Conservation (phyloP, 2,113 vertebrate species). For the Alexandromys fortis region DNA sequence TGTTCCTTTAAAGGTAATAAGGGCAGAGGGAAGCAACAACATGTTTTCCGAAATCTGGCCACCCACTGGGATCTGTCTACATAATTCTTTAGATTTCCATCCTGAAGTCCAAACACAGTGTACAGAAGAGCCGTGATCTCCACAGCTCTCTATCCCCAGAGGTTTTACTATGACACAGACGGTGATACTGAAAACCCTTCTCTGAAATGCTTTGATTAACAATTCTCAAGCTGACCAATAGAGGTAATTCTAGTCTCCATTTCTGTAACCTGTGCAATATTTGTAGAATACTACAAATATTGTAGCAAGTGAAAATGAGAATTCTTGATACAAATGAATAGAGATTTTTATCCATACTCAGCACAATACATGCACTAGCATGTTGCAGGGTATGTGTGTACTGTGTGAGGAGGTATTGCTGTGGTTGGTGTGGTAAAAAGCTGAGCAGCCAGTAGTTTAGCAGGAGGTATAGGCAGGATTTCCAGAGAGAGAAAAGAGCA, state of each 20-base stretch:
- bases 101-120: constrained; percentile 58
- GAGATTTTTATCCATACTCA: not conserved
- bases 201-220: constrained; percentile 79
- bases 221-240: constrained; percentile 76
- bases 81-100: constrained; percentile 82
- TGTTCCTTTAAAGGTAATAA: constrained; percentile 85
- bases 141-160: not conserved
- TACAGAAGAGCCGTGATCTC: not conserved
- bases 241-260: constrained; percentile 73
- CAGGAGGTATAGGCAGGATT: not conserved
- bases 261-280: constrained; percentile 65
- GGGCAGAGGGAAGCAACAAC: constrained; percentile 78
- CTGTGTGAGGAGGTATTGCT: not conserved
- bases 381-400: not conserved
- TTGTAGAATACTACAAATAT: constrained; percentile 34
- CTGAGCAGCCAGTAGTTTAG: not conserved
- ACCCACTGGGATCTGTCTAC: constrained; percentile 76
- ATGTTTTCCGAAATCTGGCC: constrained; percentile 78
- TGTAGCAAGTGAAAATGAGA: constrained; percentile 68
- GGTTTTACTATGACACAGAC: constrained; percentile 75
- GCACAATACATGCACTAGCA: not conserved
- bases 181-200: constrained; percentile 66
- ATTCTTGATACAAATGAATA: constrained; percentile 68
- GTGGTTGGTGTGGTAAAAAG: not conserved
- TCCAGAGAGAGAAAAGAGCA: not conserved